phyloP scores from a whole-genome alignment of 2,797 vertebrate genomes.

The Danio albolineatus region DNA sequence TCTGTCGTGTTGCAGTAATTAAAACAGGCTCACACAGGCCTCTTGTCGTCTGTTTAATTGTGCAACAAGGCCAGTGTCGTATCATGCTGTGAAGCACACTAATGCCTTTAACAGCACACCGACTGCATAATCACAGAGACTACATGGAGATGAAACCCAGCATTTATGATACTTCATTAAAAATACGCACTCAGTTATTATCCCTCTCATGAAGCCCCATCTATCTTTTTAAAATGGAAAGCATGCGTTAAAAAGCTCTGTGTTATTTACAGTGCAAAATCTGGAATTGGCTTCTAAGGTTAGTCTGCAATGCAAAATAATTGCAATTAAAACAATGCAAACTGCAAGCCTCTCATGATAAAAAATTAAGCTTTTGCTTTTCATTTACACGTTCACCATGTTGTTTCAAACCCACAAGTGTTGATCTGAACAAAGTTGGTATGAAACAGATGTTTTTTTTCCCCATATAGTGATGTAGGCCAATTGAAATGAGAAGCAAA shows the following conservation, averaged over 20 bases:
- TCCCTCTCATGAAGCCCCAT: constrained; percentile 26
- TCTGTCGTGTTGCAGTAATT: constrained; percentile 18
- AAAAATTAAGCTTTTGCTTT: neutral
- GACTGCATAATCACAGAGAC: constrained; percentile 61
- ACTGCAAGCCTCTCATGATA: neutral
- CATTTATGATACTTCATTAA: constrained; percentile 58
- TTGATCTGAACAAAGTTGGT: too few relatives aligned
- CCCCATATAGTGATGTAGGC: too few relatives aligned
- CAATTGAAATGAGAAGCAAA: too few relatives aligned
- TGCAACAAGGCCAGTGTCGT: constrained; percentile 47
- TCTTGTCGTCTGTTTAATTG: constrained; percentile 42
- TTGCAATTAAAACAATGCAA: neutral
- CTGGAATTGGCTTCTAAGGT: constrained; percentile 53
- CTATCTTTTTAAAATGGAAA: constrained; percentile 48
- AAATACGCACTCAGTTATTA: constrained; percentile 57
- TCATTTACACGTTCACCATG: too few relatives aligned
- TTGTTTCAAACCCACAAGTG: too few relatives aligned
- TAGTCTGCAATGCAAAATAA: neutral
- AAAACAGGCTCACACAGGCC: constrained; percentile 39
- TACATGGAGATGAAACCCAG: constrained; percentile 48
- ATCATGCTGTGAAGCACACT: constrained; percentile 51
- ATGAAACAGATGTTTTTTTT: too few relatives aligned
- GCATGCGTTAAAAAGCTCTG: constrained; percentile 22
- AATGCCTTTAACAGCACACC: constrained; percentile 53
- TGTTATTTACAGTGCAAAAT: constrained; percentile 26